Evolutionary conservation across 2,888 invertebrate species (phyloP), one percentile per base, ranked within the genome.

Genomic region (Petrophora chlorosata): DNA sequence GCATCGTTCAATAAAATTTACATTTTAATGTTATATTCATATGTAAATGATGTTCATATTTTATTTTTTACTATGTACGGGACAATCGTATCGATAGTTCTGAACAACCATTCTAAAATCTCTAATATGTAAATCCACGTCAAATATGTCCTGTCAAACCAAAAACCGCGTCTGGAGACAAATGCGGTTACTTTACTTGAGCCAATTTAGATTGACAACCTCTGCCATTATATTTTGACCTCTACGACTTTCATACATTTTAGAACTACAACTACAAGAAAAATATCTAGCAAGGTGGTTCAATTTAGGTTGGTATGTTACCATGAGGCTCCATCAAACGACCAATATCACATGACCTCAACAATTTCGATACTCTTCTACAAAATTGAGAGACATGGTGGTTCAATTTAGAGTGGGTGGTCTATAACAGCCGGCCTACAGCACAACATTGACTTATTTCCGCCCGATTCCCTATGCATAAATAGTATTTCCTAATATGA

Each of bases 101-200:
- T n/a, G n/a, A n/a, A n/a, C n/a, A n/a, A n/a, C n/a, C n/a, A n/a
- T n/a, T n/a, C n/a, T n/a, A n/a, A n/a, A n/a, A n/a, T n/a, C n/a
- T n/a, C 29, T 32, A 19, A 25, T 26, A 38, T 30, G 26, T 34
- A 33, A 48, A 61, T 53, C 47, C 55, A 52, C 54, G 57, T 60
- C 63, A 65, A 67, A 67, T 69, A 64, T 63, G 49, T 75, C 70
- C 70, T 78, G 75, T 78, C 79, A 76, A 75, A 62, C 69, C 59
- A 65, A 74, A n/a, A 71, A 64, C 68, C 63, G 59, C 70, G 70
- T 76, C 80, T 78, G 67, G 74, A 83, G 84, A 82, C 79, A 72
- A 71, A 72, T 68, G 72, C 70, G 71, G 79, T 83, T 86, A 86
- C 86, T 88, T 83, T 86, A 86, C 86, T 88, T 85, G 76, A 85